Conservation (phyloP, 2,888 invertebrate genomes). For the Pteria penguin region DNA sequence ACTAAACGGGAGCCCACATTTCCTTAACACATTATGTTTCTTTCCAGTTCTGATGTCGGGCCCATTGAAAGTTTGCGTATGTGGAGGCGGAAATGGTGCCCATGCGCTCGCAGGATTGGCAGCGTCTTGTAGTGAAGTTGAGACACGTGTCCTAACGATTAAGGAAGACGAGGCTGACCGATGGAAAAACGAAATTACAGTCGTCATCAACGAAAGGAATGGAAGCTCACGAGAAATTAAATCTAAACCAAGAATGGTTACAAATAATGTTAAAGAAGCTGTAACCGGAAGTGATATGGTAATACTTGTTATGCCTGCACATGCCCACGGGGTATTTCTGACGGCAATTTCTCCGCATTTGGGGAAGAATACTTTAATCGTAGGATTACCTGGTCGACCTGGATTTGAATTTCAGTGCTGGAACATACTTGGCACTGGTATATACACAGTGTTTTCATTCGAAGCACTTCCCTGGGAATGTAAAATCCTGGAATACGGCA, state of each 20-base stretch:
- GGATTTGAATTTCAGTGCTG: slow-evolving; percentile 72
- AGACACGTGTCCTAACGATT: slow-evolving; percentile 62
- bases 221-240: slow-evolving; percentile 49
- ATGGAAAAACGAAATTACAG: slow-evolving; percentile 55
- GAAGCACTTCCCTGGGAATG: slow-evolving; percentile 70
- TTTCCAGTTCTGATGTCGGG: no score
- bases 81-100: slow-evolving; percentile 72
- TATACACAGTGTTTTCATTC: slow-evolving; percentile 64
- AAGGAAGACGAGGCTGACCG: slow-evolving; percentile 67
- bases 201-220: slow-evolving; percentile 46
- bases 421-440: slow-evolving; percentile 53
- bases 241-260: slow-evolving; percentile 55
- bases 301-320: slow-evolving; percentile 67
- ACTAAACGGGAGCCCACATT: no score
- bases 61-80: slow-evolving; percentile 56
- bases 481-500: slow-evolving; percentile 64
- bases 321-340: slow-evolving; percentile 67
- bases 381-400: slow-evolving; percentile 71
- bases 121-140: slow-evolving; percentile 57
- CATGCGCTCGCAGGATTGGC: slow-evolving; percentile 68
- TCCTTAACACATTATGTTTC: no score
- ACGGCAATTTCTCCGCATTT: slow-evolving; percentile 62
- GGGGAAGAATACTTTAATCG: slow-evolving; percentile 61
- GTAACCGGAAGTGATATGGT: slow-evolving; percentile 64
- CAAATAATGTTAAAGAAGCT: slow-evolving; percentile 60